Percentiles rank a stretch among this genome's conserved stretches.
phyloP scores from a whole-genome alignment of 2,113 vertebrate species.

The Eira barbara region DNA sequence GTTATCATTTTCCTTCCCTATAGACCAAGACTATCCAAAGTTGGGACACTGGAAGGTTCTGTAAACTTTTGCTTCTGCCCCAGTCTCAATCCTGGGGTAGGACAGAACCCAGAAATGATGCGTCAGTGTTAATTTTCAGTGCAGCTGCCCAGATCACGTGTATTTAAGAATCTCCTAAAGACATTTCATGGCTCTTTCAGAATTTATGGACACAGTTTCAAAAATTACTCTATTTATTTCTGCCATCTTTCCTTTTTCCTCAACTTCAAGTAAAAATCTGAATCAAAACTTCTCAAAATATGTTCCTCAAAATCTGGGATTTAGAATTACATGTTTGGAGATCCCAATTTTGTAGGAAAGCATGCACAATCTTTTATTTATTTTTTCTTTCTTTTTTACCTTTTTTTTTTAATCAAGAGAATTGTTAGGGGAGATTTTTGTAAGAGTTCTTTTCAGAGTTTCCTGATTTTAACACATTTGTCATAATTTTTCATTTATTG shows the following conservation, averaged over 20 bases:
- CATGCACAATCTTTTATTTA: background rate
- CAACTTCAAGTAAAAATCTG: background rate
- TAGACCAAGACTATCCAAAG: background rate
- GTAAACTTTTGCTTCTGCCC: background rate
- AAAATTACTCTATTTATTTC: background rate
- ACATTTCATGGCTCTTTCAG: background rate
- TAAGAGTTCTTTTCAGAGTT: background rate
- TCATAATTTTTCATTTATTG: background rate
- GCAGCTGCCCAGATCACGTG: background rate
- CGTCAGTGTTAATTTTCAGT: background rate
- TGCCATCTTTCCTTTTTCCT: background rate
- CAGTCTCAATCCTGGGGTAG: background rate
- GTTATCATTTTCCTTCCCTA: background rate
- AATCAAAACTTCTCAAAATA: background rate
- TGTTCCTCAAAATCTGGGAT: background rate
- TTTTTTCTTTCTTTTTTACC: background rate
- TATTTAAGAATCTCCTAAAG: background rate
- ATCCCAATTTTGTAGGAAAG: background rate
- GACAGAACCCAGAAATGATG: background rate
- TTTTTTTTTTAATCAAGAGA: background rate
- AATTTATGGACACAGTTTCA: background rate
- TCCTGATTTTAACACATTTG: background rate
- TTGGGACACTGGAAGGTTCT: background rate
- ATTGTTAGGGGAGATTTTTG: background rate
- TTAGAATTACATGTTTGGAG: background rate